Percentiles rank a stretch among this genome's conserved stretches.
Conservation (phyloP, 1,140 invertebrate genomes). For the Thaumetopoea pityocampa region DNA sequence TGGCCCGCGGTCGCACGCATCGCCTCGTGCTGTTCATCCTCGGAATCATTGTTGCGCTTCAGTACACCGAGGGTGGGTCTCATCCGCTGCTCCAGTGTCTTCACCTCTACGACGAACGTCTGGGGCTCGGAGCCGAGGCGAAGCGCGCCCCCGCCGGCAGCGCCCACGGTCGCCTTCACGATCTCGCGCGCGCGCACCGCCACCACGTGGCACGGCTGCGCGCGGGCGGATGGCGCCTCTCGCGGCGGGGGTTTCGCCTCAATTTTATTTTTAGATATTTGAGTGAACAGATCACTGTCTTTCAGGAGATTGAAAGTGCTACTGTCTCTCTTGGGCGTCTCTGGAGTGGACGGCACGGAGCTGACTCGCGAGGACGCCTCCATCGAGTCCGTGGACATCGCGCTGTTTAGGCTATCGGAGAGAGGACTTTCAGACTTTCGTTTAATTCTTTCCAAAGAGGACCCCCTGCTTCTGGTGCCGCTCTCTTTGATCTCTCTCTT, state of each 20-base stretch:
- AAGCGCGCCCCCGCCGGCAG: too few relatives aligned
- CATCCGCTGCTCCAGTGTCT: constrained; percentile 52
- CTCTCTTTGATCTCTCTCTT: constrained; percentile 54
- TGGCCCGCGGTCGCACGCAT: constrained; percentile 32
- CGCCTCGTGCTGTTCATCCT: constrained; percentile 29
- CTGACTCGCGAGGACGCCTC: constrained; percentile 26
- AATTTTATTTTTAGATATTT: constrained; percentile 79
- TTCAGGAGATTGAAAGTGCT: constrained; percentile 79
- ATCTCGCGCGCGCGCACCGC: constrained; percentile 78
- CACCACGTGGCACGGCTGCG: constrained; percentile 71
- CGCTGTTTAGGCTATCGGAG: constrained; percentile 30
- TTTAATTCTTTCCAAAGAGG: constrained; percentile 42
- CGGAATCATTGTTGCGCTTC: constrained; percentile 36
- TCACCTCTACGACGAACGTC: constrained; percentile 61
- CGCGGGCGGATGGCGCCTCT: constrained; percentile 10
- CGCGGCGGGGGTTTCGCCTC: constrained; percentile 25
- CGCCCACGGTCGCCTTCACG: constrained; percentile 74
- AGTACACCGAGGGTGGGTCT: constrained; percentile 61
- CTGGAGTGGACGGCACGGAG: constrained; percentile 41
- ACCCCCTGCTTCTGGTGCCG: constrained; percentile 40
- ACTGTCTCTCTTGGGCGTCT: constrained; percentile 37
- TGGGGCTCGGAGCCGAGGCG: constrained; percentile 54
- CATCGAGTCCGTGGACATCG: constrained; percentile 43
- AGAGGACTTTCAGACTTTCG: constrained; percentile 30
- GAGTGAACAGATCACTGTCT: constrained; percentile 82